Base-by-base conservation (phyloP, 2,113 vertebrate genomes). In the Pachyramphus minor region DNA sequence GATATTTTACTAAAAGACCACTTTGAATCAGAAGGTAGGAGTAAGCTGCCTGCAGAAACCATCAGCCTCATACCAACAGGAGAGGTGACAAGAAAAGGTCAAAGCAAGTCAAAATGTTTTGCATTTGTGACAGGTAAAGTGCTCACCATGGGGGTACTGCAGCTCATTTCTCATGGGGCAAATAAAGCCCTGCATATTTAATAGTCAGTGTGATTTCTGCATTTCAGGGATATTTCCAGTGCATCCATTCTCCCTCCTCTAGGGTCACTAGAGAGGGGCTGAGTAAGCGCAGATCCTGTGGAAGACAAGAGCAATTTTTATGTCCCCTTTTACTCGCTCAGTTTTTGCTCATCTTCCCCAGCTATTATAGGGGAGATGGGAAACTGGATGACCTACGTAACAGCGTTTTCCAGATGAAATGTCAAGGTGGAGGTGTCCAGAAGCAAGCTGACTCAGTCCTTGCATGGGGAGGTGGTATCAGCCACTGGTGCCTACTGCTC, bases 71-170 rank as follows among this genome's bases (percentile, higher is more conserved):
- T 19, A 52, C 23, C 77, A 79, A 12, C 1, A 5, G 33, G 4
- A 74, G 19, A 84, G 28, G 50, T 22, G 23, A 53, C 0, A 15
- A 74, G 14, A 85, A 49, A 76, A 62, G 25, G 50, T 84, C 67
- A 68, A 78, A 35, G 21, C 37, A 60, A 95, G 62, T 49, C 25
- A 58, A 84, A 84, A 39, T 33, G 15, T 8, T 91, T 42, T 91
- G 53, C 37, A 86, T 86, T 73, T 66, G 11, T 66, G 28, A 47
- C 55, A 78, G 39, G 14, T 53, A 17, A 69, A 90, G 23, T 30
- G 11, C 21, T 69, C 0, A 0, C 37, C 37, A 14, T 14, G 19
- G 35, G 31, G 12, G 75, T 69, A 52, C 58, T 0, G 0, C 45
- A 95, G 67, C 17, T 73, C 19, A 9, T 25, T 5, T 73, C 74